Evolutionary conservation across 2,888 invertebrate species (phyloP).

Genomic region (Boloria euphrosyne): DNA sequence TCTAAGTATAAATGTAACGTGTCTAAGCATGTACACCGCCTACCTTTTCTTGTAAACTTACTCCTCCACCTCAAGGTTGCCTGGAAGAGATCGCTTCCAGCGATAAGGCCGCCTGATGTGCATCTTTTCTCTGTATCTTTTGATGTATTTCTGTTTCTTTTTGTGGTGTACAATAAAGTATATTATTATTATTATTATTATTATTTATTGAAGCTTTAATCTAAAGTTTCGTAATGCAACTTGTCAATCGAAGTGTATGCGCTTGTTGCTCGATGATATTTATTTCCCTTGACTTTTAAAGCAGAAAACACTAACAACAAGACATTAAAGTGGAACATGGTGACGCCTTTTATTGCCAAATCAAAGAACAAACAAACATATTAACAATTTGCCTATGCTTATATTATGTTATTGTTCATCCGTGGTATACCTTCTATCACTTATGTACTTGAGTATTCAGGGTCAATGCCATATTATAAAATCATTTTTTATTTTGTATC

Average conservation of each 20-base stretch:
- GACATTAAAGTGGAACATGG: constrained; percentile 37
- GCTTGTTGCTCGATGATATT: constrained; percentile 31
- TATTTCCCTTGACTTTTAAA: constrained; percentile 43
- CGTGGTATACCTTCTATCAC: constrained; percentile 14
- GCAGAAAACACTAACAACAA: constrained; percentile 32
- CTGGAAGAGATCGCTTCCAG: too few relatives aligned
- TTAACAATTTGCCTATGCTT: constrained; percentile 48
- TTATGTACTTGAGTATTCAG: constrained; percentile 15
- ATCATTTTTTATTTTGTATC: background rate
- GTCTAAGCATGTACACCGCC: too few relatives aligned
- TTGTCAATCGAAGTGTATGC: constrained; percentile 11
- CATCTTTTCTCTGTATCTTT: too few relatives aligned
- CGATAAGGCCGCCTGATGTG: too few relatives aligned
- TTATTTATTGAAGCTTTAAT: background rate
- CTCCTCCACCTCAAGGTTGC: too few relatives aligned
- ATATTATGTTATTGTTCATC: constrained; percentile 28
- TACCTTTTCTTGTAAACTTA: too few relatives aligned
- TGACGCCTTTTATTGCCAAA: constrained; percentile 51
- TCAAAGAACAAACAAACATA: constrained; percentile 48
- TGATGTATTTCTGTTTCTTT: too few relatives aligned
- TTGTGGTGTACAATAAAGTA: too few relatives aligned
- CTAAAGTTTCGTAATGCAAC: constrained; percentile 24
- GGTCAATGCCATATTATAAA: constrained; percentile 28
- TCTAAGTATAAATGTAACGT: too few relatives aligned
- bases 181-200: too few relatives aligned